Conservation (phyloP, 1,140 invertebrate species). For the Pseudomyrmex pallidus region DNA sequence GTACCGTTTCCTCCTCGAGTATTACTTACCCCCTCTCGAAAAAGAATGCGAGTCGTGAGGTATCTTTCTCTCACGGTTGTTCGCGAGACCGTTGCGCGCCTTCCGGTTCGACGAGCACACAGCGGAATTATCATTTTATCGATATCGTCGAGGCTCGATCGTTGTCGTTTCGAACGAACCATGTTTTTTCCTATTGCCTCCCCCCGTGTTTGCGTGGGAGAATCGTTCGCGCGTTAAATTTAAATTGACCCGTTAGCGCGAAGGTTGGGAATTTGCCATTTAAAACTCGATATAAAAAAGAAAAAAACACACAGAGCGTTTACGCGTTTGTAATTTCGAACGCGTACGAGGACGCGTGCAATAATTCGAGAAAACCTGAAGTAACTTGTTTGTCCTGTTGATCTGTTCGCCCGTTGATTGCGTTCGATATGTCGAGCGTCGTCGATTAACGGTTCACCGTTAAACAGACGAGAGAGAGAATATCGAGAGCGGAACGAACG, state of each 20-base stretch:
- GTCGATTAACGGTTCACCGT: too few species aligned
- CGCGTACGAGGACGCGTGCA: too few species aligned
- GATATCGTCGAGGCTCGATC: conserved; percentile 37
- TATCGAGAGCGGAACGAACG: too few species aligned
- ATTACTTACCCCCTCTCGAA: conserved; percentile 53
- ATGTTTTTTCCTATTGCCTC: background rate
- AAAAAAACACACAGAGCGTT: too few species aligned
- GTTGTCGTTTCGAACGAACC: conserved; percentile 1
- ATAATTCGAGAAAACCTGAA: too few species aligned
- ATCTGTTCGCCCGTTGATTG: too few species aligned
- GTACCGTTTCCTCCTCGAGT: conserved; percentile 66
- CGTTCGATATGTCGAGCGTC: too few species aligned
- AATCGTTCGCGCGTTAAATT: conserved; percentile 2
- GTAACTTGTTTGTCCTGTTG: too few species aligned
- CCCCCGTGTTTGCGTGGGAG: background rate
- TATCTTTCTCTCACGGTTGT: conserved; percentile 63
- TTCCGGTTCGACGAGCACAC: conserved; percentile 51
- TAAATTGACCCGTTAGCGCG: conserved; percentile 1
- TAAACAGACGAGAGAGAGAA: too few species aligned
- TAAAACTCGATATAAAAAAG: background rate
- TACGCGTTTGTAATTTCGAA: too few species aligned
- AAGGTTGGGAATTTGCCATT: background rate
- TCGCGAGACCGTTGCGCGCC: conserved; percentile 16
- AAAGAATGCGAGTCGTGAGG: conserved; percentile 25
- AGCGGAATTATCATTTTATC: conserved; percentile 44